Percentiles rank a stretch among this genome's conserved stretches.
phyloP scores from a whole-genome alignment of 2,797 vertebrate genomes.

The Hirundo rustica region DNA sequence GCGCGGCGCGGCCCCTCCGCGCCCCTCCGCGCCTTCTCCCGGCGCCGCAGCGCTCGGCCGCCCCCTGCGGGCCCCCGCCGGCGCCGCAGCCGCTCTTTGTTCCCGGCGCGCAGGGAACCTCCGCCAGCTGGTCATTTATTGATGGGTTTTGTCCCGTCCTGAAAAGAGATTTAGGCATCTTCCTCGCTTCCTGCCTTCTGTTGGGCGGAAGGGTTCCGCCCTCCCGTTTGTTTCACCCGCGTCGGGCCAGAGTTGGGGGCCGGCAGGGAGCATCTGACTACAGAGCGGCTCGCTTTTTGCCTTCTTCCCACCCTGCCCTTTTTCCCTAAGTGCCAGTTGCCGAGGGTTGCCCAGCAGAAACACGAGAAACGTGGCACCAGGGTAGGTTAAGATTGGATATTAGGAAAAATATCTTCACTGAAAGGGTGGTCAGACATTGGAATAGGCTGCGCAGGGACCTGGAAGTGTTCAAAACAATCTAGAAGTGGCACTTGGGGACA shows the following conservation, averaged over 20 bases:
- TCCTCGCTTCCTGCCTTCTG: not conserved
- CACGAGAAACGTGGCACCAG: not conserved
- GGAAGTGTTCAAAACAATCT: not conserved
- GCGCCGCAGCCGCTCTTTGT: conserved; percentile 45
- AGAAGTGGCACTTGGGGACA: not conserved
- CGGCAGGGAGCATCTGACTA: not conserved
- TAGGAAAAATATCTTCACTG: not conserved
- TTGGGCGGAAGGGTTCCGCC: not conserved
- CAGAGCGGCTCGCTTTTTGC: not conserved
- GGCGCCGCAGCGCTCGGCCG: conserved; percentile 1
- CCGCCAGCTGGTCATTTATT: not conserved
- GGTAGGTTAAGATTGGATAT: not conserved
- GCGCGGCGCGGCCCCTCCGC: fast-evolving
- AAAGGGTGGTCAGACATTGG: not conserved
- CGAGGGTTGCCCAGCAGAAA: not conserved
- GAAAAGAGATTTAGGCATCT: not conserved
- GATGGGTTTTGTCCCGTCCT: not conserved
- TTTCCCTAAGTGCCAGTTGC: not conserved
- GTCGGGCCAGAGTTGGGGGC: not conserved
- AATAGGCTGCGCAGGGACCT: not conserved
- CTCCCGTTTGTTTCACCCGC: not conserved
- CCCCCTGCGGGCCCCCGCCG: conserved; percentile 36
- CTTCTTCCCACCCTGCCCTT: not conserved
- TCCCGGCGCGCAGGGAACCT: not conserved
- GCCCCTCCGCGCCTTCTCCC: not conserved